A percentile compares a stretch with the other conserved stretches of the same genome.
Conservation (phyloP, 2,113 vertebrate genomes). For the Entosphenus tridentatus region DNA sequence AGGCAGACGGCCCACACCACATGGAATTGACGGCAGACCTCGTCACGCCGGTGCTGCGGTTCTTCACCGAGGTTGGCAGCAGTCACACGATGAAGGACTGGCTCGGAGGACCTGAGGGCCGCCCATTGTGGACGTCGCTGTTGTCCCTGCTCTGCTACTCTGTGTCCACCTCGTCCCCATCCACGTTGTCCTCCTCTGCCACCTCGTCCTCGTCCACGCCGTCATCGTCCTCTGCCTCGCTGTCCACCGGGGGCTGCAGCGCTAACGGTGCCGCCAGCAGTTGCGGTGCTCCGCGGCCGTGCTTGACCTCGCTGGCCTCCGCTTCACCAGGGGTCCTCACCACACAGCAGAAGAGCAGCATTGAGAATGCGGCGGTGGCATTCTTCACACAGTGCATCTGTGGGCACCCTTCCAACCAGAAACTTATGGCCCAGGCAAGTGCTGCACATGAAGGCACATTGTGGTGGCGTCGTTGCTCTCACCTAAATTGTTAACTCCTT, state of each 20-base stretch:
- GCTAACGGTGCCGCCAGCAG: constrained; percentile 16
- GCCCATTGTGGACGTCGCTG: constrained; percentile 81
- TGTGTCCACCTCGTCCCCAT: neutral
- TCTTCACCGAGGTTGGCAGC: constrained; percentile 87
- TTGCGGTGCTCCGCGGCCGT: neutral
- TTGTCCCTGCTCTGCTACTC: constrained; percentile 87
- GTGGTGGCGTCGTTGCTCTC: too few species aligned
- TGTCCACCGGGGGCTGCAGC: too few species aligned
- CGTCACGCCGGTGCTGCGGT: constrained; percentile 70
- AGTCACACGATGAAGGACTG: constrained; percentile 97
- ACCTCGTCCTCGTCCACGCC: neutral
- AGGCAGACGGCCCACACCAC: too few species aligned
- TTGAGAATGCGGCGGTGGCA: constrained; percentile 86
- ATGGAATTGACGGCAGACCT: constrained; percentile 44
- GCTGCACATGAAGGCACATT: too few species aligned
- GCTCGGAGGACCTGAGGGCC: constrained; percentile 83
- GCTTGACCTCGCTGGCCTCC: constrained; percentile 19
- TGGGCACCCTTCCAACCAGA: constrained; percentile 92
- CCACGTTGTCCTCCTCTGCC: too few species aligned
- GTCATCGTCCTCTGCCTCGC: too few species aligned
- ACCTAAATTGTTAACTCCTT: too few species aligned
- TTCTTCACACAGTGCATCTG: constrained; percentile 97
- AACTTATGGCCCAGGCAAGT: constrained; percentile 81
- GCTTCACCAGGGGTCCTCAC: constrained; percentile 36
- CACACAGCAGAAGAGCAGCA: constrained; percentile 76